These are phyloP conservation scores for Mandrillus leucophaeus DNA, from an alignment of 2,113 vertebrate species.

Conservation along the genomic window DNA sequence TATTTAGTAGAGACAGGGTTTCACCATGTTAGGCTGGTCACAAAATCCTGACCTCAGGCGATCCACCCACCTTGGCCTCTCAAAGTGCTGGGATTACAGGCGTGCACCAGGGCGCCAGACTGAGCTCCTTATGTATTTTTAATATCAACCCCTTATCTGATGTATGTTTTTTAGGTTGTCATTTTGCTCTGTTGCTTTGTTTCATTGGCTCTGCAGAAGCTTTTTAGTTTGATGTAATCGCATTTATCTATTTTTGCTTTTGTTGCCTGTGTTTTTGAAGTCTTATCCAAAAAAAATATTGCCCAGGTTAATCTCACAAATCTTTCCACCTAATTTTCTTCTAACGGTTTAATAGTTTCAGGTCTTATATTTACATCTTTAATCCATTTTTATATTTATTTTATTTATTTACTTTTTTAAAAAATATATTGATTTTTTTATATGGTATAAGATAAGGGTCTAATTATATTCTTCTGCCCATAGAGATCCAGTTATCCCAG, in stretches of 20 bases:
- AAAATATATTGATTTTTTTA: neutral
- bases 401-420: no score
- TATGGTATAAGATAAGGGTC: neutral
- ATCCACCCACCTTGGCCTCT: no score
- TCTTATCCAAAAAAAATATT: neutral
- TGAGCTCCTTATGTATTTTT: neutral
- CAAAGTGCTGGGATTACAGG: no score
- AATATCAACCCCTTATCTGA: neutral
- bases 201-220: neutral
- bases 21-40: no score
- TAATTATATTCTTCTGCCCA: neutral
- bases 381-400: neutral
- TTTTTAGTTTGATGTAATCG: neutral
- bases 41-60: no score
- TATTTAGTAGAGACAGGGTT: no score
- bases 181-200: neutral
- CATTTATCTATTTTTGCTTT: neutral
- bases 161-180: neutral
- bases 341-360: neutral
- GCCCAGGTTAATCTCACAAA: neutral
- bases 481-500: neutral
- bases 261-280: neutral
- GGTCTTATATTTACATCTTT: neutral
- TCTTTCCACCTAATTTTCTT: neutral
- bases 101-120: accelerated